Evolutionary conservation across 2,888 invertebrate species (phyloP), one percentile per base, ranked within the genome.

Genomic region (Calameuta idolon): DNA sequence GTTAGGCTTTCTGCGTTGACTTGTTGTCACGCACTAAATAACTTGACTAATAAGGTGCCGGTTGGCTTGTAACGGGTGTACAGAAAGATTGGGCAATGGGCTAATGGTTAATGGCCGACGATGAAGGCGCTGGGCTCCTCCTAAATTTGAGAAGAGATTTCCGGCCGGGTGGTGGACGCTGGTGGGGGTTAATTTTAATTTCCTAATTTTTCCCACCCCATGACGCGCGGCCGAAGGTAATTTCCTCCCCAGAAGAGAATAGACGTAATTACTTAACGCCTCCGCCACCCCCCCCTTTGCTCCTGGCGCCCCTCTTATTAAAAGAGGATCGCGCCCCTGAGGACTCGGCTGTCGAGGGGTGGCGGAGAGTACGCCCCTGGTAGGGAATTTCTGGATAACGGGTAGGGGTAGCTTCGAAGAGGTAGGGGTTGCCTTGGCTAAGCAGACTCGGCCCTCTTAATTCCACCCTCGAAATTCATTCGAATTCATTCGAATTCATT

Each of bases 221-320:
- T 71, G 77, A 78, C 77, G 80, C 76, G 79, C 82, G 76, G 82
- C 81, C 82, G 81, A 85, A 86, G 88, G 89, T 90, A 89, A 90
- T 90, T 90, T 90, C 88, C 90, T 89, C 85, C 85, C 87, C 88
- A 87, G 89, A 89, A 89, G 90, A 91, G 91, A 91, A 91, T 90
- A 90, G 90, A 90, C 90, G 91, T 91, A 91, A 91, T 91, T 91
- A 91, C 91, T 91, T 91, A 91, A 91, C 91, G 90, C 91, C 90
- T 91, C 87, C 85, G 87, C 89, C 88, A 82, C 69, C 79, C 80
- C 83, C 85, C 75, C 73, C n/a, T n/a, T n/a, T n/a, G 77, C 77
- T 76, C 78, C 75, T 74, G 75, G 78, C 74, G 75, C 73, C 73
- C 80, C 79, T 81, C 89, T 90, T 90, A 91, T 91, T 91, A 90